These are phyloP conservation scores for Corynorhinus townsendii DNA, from an alignment of 2,113 vertebrate species.

Conservation along the genomic window DNA sequence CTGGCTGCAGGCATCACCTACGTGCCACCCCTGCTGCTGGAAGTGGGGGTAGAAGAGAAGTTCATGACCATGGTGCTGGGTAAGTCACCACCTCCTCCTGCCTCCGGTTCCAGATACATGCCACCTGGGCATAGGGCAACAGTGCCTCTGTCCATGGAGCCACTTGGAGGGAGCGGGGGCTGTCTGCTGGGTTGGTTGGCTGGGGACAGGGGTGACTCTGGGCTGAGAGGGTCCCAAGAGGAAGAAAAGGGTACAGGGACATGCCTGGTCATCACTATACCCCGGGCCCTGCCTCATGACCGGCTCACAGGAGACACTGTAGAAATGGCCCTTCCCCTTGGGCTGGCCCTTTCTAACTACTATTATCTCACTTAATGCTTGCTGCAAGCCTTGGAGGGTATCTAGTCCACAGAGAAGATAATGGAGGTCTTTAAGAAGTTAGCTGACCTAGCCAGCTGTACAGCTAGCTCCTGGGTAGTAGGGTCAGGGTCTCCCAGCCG, in stretches of 20 bases:
- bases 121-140: not conserved
- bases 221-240: not conserved
- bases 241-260: not conserved
- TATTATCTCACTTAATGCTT: not conserved
- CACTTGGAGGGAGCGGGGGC: not conserved
- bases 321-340: not conserved
- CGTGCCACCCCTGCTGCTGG: slow-evolving; percentile 87
- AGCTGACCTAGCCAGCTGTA: not conserved
- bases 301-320: not conserved
- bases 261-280: too few species aligned
- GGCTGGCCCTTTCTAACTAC: not conserved
- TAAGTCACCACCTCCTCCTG: slow-evolving; percentile 54
- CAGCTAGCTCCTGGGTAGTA: not conserved
- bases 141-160: not conserved
- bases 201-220: not conserved
- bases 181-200: not conserved
- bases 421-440: not conserved
- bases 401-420: not conserved
- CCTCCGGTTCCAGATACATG: not conserved
- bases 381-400: not conserved
- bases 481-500: not conserved
- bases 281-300: not conserved
- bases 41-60: slow-evolving; percentile 89
- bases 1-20: slow-evolving; percentile 89
- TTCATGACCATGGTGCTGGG: slow-evolving; percentile 95